Percentiles rank a stretch among this genome's conserved stretches.
These are phyloP conservation scores for Todiramphus chloris DNA, from an alignment of 2,113 vertebrate genomes.

Conservation along the genomic window DNA sequence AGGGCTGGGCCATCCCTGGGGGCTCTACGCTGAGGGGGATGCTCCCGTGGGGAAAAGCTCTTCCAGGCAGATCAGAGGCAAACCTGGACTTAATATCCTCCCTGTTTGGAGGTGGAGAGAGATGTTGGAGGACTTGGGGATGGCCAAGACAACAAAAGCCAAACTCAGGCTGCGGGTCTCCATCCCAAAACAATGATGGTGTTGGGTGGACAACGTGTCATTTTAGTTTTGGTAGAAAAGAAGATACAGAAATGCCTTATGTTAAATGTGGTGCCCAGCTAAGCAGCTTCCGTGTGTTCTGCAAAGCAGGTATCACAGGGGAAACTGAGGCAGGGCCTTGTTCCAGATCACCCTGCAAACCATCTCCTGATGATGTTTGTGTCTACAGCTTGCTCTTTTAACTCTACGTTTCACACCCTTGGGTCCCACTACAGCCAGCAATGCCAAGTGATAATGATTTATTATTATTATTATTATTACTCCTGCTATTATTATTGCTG, in stretches of 20 bases:
- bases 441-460: conserved; percentile 31
- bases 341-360: background rate
- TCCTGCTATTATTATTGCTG: conserved; percentile 35
- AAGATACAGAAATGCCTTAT: background rate
- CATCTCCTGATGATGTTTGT: background rate
- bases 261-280: background rate
- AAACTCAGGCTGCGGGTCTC: background rate
- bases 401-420: background rate
- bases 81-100: background rate
- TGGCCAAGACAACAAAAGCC: background rate
- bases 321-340: background rate
- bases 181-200: background rate
- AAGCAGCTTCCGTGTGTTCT: background rate
- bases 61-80: background rate
- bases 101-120: background rate
- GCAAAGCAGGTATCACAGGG: background rate
- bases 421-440: conserved; percentile 2
- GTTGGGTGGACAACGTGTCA: no score
- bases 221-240: background rate
- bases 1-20: background rate
- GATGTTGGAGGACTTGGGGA: background rate
- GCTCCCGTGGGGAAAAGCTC: background rate
- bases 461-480: conserved; percentile 32
- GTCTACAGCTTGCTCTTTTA: background rate
- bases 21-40: background rate